A percentile compares a stretch with the other conserved stretches of the same genome.
phyloP scores from a whole-genome alignment of 1,140 invertebrate species.

The Choristoneura fumiferana region DNA sequence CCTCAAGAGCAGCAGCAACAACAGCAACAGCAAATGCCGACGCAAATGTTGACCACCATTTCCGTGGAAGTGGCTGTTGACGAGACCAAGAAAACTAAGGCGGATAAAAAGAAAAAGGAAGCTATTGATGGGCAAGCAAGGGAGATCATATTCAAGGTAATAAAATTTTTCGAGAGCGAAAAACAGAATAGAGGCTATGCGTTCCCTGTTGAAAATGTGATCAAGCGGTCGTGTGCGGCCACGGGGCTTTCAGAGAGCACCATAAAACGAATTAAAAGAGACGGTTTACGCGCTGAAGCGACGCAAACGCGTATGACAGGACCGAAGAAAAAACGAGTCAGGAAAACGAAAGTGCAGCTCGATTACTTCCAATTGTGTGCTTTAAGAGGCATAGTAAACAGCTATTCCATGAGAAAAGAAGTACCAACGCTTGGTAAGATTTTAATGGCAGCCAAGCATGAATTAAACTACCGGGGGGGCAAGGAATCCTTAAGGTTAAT shows the following conservation, averaged over 20 bases:
- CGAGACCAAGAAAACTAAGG: slow-evolving; percentile 4
- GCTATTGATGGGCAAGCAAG: slow-evolving; percentile 67
- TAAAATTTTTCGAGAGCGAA: slow-evolving; percentile 72
- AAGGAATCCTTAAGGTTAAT: slow-evolving; percentile 68
- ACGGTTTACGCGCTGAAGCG: slow-evolving; percentile 61
- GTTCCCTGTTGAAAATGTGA: slow-evolving; percentile 68
- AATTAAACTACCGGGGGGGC: slow-evolving; percentile 63
- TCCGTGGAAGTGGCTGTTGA: not conserved
- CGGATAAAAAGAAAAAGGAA: slow-evolving; percentile 66
- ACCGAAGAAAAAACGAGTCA: slow-evolving; percentile 64
- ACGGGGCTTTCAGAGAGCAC: slow-evolving; percentile 69
- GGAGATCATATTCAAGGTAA: slow-evolving; percentile 69
- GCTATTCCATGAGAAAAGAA: slow-evolving; percentile 61
- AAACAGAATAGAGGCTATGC: slow-evolving; percentile 70
- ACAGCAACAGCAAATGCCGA: not conserved
- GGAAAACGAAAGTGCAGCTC: slow-evolving; percentile 68
- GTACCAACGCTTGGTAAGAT: slow-evolving; percentile 69
- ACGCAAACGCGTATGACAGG: slow-evolving; percentile 70
- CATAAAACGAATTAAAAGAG: slow-evolving; percentile 67
- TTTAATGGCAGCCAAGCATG: slow-evolving; percentile 58
- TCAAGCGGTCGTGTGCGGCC: slow-evolving; percentile 65
- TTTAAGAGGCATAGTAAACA: slow-evolving; percentile 61
- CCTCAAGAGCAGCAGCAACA: not conserved
- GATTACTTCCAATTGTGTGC: slow-evolving; percentile 70
- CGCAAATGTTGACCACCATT: not conserved